phyloP scores from a whole-genome alignment of 2,797 vertebrate genomes.

The Buceros bicornis region DNA sequence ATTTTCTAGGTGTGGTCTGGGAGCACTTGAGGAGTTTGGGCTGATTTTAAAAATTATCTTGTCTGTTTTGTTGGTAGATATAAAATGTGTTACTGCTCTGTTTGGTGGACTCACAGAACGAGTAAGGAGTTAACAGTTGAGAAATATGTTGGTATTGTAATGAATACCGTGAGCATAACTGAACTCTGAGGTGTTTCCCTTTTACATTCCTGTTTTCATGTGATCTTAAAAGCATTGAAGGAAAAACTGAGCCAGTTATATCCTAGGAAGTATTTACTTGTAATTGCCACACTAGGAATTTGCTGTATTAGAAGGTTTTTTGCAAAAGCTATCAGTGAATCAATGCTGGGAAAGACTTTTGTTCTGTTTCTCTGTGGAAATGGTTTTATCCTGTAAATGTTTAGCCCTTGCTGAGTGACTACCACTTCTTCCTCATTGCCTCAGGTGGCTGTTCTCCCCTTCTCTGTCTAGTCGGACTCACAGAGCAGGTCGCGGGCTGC shows the following conservation, averaged over 20 bases:
- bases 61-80: not conserved
- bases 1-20: not conserved
- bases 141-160: not conserved
- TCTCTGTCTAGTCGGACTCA: accelerated
- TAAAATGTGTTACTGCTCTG: not conserved
- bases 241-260: not conserved
- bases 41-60: not conserved
- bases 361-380: not conserved
- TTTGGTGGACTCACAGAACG: not conserved
- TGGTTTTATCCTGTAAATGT: accelerated
- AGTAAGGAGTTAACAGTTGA: not conserved
- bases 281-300: not conserved
- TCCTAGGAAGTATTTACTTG: not conserved
- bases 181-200: not conserved
- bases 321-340: not conserved
- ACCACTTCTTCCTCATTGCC: accelerated
- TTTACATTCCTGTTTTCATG: not conserved
- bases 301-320: not conserved
- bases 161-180: not conserved
- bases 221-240: not conserved
- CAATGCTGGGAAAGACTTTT: not conserved
- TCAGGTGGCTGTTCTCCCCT: not conserved
- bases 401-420: not conserved
- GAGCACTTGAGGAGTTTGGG: not conserved
- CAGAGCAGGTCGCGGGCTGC: not conserved